phyloP scores from a whole-genome alignment of 2,888 invertebrate species.

The Drosophila longiperda region DNA sequence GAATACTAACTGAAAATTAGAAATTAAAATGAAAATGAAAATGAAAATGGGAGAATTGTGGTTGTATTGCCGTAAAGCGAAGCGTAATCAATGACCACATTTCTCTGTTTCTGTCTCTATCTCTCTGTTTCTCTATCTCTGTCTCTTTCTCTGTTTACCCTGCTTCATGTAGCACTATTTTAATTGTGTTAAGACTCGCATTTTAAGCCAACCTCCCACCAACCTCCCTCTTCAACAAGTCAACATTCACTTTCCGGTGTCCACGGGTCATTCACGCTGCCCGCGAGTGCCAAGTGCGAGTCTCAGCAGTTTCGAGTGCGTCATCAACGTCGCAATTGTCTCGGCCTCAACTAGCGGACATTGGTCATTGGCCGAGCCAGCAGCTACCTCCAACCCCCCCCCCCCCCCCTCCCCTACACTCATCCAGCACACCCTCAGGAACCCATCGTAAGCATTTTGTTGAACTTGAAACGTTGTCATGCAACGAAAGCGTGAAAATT shows the following conservation, averaged over 20 bases:
- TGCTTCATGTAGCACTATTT: constrained; percentile 18
- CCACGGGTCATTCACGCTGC: constrained; percentile 48
- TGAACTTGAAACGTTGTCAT: constrained; percentile 76
- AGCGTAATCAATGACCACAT: constrained; percentile 44
- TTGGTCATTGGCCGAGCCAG: constrained; percentile 62
- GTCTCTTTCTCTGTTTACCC: not conserved
- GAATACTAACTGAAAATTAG: not conserved
- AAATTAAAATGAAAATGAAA: not conserved
- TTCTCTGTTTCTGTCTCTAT: not conserved
- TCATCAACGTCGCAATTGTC: constrained; percentile 68
- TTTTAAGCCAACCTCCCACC: not conserved
- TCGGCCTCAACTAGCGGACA: constrained; percentile 50
- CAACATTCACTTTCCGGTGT: constrained; percentile 13
- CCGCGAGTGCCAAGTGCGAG: constrained; percentile 29
- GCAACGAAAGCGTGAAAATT: constrained; percentile 66
- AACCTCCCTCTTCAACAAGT: not conserved
- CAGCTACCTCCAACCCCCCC: not conserved
- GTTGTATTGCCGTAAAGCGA: constrained; percentile 7
- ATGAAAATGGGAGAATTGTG: not conserved
- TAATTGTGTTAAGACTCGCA: constrained; percentile 44
- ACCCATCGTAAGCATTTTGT: constrained; percentile 34
- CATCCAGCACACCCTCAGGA: not conserved
- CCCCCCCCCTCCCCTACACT: not conserved
- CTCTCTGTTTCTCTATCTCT: not conserved
- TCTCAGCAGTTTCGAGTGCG: constrained; percentile 59